Conservation (phyloP, 2,113 vertebrate species). For the Periophthalmodon schlosseri region DNA sequence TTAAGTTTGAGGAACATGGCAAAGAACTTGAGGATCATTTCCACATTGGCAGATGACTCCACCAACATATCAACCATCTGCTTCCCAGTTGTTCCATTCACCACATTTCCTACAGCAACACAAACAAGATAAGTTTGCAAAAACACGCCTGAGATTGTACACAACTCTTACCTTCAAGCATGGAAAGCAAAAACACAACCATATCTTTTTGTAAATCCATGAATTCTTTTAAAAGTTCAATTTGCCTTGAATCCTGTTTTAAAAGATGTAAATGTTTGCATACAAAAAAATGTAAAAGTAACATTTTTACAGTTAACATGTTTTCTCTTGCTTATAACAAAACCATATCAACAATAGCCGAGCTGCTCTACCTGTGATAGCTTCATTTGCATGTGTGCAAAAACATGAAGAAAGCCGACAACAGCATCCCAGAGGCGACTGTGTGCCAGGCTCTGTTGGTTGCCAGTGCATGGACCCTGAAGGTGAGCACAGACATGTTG, state of each 20-base stretch:
- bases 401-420: conserved; percentile 94
- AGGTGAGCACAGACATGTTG: conserved; percentile 9
- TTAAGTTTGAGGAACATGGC: conserved; percentile 97
- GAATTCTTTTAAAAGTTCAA: conserved; percentile 89
- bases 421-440: conserved; percentile 96
- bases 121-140: background rate
- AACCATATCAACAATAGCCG: background rate
- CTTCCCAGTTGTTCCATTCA: conserved; percentile 95
- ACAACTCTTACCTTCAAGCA: conserved; percentile 87
- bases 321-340: background rate
- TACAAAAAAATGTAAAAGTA: too few relatives aligned
- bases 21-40: conserved; percentile 96
- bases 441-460: conserved; percentile 94
- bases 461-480: conserved; percentile 93
- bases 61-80: conserved; percentile 99
- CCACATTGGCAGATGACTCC: conserved; percentile 91
- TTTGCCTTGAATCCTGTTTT: conserved; percentile 91
- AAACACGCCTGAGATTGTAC: background rate
- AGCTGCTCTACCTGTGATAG: conserved; percentile 85
- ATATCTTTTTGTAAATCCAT: conserved; percentile 98
- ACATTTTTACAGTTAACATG: background rate
- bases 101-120: conserved; percentile 84
- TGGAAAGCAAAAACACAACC: conserved; percentile 96
- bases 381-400: conserved; percentile 98
- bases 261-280: background rate